Base-by-base conservation (phyloP, 2,888 invertebrate species). In the Sinotaia quadrata region DNA sequence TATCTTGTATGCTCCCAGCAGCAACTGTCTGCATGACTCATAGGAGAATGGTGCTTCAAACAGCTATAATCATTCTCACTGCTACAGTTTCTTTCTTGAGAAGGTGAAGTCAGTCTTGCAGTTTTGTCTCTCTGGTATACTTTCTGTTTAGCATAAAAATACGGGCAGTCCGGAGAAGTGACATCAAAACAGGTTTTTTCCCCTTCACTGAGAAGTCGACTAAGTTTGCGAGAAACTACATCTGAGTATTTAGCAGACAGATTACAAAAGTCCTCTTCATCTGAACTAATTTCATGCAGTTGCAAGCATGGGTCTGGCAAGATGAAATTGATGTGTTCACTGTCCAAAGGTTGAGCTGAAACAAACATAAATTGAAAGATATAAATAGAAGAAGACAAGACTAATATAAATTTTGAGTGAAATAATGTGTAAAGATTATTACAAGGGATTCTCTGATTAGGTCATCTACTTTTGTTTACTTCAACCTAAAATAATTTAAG, bases 91-190 rank as follows among this genome's bases (percentile, higher is more conserved):
- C 33, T 33, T 8, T 54, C 65, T 3, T 47, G 21, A 7, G 47
- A 8, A 33, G 49, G 34, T 8, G 58, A 51, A 21, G 51, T 49
- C 5, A 49, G 57, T 27, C 51, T 49, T 34, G 57, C 49, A 21
- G 41, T 49, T 24, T 15, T 51, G 4, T 51, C 15, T n/a, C 37
- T 31, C 8, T 18, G 15, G 4, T 29, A 8, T 47, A 15, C 12
- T 12, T 58, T 34, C n/a, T 12, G 29, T 52, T 61, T 68, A n/a
- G 31, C 12, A 10, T 34, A 66, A 8, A 73, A 41, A 36, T 57
- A 71, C 44, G 74, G 72, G 36, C 60, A 67, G 34, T 79, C 80
- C 63, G 83, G 84, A 31, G 82, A 83, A 5, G 84, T 83, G 31
- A 81, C 82, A 76, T 84, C 81, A 27, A 83, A 58, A 60, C 68